Base-by-base conservation (phyloP, 2,797 vertebrate species). In the Amniataba percoides region DNA sequence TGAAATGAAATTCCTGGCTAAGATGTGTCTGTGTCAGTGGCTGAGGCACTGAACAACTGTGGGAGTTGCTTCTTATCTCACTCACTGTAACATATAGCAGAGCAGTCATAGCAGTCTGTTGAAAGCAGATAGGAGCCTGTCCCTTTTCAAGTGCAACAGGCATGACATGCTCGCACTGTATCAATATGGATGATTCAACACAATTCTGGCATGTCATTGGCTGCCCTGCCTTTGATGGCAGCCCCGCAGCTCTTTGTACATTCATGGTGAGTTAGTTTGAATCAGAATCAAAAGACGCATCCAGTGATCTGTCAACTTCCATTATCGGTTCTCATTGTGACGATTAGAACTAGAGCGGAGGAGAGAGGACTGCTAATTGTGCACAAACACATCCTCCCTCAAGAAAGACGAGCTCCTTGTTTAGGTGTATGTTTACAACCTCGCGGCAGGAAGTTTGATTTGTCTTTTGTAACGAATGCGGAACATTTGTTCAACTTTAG, bases 111-210 rank as follows among this genome's bases (percentile, higher is more conserved):
- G 74, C 74, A 83, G 71, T 88, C 78, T 91, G 90, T 7, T 76
- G 74, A 78, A 79, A 74, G 83, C 77, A 85, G 90, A 90, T 92
- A 90, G 83, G 62, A 88, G 83, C 77, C 49, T 66, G 67, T 78
- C 70, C 70, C 78, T 86, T 85, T 89, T 91, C 74, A 85, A 79
- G 71, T 79, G 81, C 62, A 91, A 87, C 70, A 84, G 52, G 80
- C 85, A 79, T 87, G 81, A 81, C 83, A 77, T 63, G 76, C 78
- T 74, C 67, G 55, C 40, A 74, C 75, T 74, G 77, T 76, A 82
- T 90, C 74, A 86, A 75, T 85, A 88, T 77, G 87, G 85, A 90
- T 89, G 87, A 89, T 71, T 88, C 86, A 88, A 83, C 83, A 60
- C 74, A 62, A 76, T 62, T 58, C 82, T 78, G 80, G 74, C 82